Base-by-base conservation (phyloP, 2,888 invertebrate genomes). In the Rotaria magnacalcarata region DNA sequence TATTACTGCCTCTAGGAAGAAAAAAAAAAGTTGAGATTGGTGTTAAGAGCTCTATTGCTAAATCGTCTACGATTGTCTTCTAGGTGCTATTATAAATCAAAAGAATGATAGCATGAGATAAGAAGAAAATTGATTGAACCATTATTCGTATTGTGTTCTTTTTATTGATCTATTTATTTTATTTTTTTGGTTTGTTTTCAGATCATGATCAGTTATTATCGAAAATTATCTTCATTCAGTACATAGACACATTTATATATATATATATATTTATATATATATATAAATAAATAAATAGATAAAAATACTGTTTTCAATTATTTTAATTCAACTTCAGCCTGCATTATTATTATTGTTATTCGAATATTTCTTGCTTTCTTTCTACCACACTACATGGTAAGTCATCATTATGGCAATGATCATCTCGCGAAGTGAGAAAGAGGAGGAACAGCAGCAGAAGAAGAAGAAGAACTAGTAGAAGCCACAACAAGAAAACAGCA, bases 401-500 rank as follows among this genome's bases (percentile, higher is more conserved):
- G 58, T 60, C 58, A 60, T 60, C 58, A 60, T 27, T n/a, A 60
- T 60, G 24, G 27, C n/a, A n/a, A 8, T 60, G n/a, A n/a, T 60
- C n/a, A 60, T 60, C n/a, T n/a, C n/a, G 27, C 27, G 10, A n/a
- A 60, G 58, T n/a, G 27, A 60, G 58, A 60, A 60, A 27, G 58
- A 60, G 6, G 34, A 34, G 2, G 34, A 34, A n/a, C n/a, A n/a
- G n/a, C n/a, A 1, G 34, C 1, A 34, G 34, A 10, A 11, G 58
- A 10, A 60, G 58, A 7, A 27, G 58, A n/a, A 60, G 11, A n/a
- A 27, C n/a, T 14, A 14, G n/a, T 27, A 24, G n/a, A 60, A 60
- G 58, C 58, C 58, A 60, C 58, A 60, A 60, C 58, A 60, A 60
- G 58, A 60, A 60, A 60, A 60, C n/a, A 60, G 58, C 58, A 60